Evolutionary conservation across 2,113 vertebrate genomes (phyloP).

Genomic region (Sander lucioperca): DNA sequence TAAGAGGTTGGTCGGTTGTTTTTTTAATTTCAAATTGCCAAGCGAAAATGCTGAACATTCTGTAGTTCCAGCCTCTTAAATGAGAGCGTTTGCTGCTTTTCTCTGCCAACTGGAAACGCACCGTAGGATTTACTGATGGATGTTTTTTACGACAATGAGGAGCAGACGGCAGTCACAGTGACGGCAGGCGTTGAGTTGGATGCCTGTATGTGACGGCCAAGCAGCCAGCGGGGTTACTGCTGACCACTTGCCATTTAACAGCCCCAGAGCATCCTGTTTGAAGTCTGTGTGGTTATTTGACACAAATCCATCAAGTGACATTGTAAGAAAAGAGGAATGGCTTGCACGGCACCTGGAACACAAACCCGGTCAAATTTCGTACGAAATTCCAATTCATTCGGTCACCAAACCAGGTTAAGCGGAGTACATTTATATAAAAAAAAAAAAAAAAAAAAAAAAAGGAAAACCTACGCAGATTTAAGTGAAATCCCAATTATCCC

Average conservation of each 20-base stretch:
- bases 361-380: not conserved
- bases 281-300: not conserved
- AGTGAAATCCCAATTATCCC: not conserved
- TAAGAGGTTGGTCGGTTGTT: too few relatives aligned
- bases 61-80: not conserved
- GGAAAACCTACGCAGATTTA: not conserved
- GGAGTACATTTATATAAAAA: not conserved
- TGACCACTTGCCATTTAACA: not conserved
- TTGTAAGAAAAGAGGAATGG: conserved; percentile 15
- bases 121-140: not conserved
- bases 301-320: not conserved
- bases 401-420: not conserved
- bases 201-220: not conserved
- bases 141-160: not conserved
- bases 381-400: not conserved
- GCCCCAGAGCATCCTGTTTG: not conserved
- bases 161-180: not conserved
- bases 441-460: too few relatives aligned
- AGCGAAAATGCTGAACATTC: too few relatives aligned
- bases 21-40: not conserved
- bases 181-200: not conserved
- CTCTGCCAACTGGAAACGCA: not conserved
- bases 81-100: not conserved
- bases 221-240: not conserved
- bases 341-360: conserved; percentile 17